phyloP scores from a whole-genome alignment of 2,888 invertebrate genomes.

The Cinara cedri region DNA sequence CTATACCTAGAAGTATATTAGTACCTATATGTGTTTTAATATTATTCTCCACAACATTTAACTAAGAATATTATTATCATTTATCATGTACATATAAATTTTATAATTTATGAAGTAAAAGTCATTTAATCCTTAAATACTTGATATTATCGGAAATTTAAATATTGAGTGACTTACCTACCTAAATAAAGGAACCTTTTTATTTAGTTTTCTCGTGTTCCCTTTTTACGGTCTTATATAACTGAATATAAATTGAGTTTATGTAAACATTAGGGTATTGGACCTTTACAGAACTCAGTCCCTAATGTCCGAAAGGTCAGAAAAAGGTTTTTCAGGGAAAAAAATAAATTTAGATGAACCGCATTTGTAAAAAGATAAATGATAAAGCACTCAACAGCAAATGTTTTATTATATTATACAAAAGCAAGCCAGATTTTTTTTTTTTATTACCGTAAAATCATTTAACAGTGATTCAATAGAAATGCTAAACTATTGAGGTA shows the following conservation, averaged over 20 bases:
- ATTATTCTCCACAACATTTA: not conserved
- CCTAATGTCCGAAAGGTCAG: not conserved
- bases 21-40: not conserved
- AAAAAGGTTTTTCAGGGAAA: not conserved
- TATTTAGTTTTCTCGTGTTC: not conserved
- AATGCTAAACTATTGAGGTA: too few species aligned
- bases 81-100: not conserved
- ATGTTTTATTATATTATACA: not conserved
- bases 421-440: too few species aligned
- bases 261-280: not conserved
- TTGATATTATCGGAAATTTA: not conserved
- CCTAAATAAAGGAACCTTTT: not conserved
- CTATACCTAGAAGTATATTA: not conserved
- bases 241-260: not conserved
- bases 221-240: not conserved
- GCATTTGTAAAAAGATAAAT: not conserved
- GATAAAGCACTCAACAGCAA: not conserved
- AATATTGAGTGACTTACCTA: not conserved
- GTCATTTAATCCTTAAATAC: not conserved
- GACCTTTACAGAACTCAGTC: not conserved
- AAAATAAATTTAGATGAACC: slow-evolving; percentile 8
- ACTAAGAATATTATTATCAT: not conserved
- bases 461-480: too few species aligned
- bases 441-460: too few species aligned
- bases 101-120: not conserved